Conservation (phyloP, 2,888 invertebrate genomes). For the Acanthosepion esculentum region DNA sequence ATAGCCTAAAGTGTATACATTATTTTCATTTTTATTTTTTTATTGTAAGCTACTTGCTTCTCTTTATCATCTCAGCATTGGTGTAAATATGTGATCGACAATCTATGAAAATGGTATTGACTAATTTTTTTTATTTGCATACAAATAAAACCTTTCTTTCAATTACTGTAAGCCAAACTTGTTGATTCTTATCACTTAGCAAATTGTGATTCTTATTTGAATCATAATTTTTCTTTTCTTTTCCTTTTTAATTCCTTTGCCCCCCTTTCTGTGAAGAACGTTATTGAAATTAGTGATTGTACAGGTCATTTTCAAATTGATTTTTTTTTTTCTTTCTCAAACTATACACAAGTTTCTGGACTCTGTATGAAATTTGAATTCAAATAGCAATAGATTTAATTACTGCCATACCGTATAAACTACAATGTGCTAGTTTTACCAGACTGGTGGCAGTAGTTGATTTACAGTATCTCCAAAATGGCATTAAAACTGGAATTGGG, state of each 20-base stretch:
- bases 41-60: neutral
- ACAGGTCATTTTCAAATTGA: neutral
- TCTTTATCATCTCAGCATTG: neutral
- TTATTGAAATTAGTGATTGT: neutral
- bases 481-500: neutral
- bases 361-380: neutral
- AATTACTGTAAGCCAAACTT: neutral
- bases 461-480: neutral
- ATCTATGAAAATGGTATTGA: neutral
- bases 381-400: neutral
- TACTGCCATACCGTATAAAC: neutral
- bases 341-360: neutral
- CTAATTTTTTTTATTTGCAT: neutral
- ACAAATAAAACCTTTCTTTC: neutral
- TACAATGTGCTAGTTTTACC: neutral
- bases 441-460: neutral
- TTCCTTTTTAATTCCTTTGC: too few relatives aligned
- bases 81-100: conserved; percentile 22
- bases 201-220: too few relatives aligned
- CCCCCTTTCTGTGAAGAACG: neutral
- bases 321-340: neutral
- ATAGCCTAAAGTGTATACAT: neutral
- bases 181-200: too few relatives aligned
- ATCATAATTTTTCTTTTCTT: too few relatives aligned
- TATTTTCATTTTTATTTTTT: neutral